phyloP scores from a whole-genome alignment of 2,113 vertebrate genomes.

The Daubentonia madagascariensis region DNA sequence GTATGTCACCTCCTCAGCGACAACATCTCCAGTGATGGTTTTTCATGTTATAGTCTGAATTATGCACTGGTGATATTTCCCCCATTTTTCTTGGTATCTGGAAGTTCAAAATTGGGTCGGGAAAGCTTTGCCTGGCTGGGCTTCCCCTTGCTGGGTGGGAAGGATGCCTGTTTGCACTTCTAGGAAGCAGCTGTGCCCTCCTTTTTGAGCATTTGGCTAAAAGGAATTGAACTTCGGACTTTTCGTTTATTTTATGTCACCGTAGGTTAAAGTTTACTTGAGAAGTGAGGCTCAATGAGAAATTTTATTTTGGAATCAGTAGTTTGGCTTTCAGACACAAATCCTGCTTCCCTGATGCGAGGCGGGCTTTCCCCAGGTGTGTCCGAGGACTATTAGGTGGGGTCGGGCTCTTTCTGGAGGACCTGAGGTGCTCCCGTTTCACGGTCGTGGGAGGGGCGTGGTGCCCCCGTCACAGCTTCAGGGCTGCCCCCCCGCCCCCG shows the following conservation, averaged over 20 bases:
- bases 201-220: background rate
- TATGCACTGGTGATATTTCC: rapidly evolving
- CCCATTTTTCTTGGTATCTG: background rate
- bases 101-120: background rate
- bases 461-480: rapidly evolving
- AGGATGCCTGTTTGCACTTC: background rate
- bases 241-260: background rate
- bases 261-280: background rate
- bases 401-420: background rate
- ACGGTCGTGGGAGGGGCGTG: background rate
- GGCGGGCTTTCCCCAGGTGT: background rate
- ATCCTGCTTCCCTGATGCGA: background rate
- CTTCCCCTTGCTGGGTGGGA: too few relatives aligned
- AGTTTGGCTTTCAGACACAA: background rate
- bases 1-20: background rate
- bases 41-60: background rate
- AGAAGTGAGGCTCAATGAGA: background rate
- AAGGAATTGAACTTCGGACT: background rate
- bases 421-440: rapidly evolving
- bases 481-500: too few relatives aligned
- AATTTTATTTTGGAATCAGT: background rate
- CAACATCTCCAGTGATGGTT: background rate
- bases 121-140: background rate
- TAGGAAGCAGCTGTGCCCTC: background rate
- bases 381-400: background rate